Conservation (phyloP, 2,888 invertebrate species). For the Melieria crassipennis region DNA sequence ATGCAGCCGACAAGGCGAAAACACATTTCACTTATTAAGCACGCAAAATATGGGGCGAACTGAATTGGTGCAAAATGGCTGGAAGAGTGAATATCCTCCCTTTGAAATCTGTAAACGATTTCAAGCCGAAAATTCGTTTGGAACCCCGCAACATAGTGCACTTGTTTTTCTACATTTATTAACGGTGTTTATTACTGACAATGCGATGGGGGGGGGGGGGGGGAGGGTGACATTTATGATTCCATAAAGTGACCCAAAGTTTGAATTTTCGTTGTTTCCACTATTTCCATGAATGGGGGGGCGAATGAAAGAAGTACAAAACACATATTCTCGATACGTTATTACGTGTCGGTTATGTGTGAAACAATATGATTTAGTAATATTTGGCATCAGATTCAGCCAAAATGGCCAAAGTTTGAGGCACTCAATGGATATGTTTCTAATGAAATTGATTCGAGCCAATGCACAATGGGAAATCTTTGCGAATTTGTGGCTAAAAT, state of each 20-base stretch:
- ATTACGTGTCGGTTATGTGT: conserved; percentile 32
- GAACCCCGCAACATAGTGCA: conserved; percentile 43
- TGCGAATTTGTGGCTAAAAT: too few species aligned
- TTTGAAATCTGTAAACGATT: too few species aligned
- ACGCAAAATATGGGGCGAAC: conserved; percentile 16
- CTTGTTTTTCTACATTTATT: conserved; percentile 29
- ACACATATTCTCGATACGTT: conserved; percentile 17
- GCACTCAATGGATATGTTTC: too few species aligned
- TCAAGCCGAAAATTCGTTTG: background rate
- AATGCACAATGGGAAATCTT: too few species aligned
- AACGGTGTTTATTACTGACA: conserved; percentile 20
- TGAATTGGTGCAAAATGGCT: background rate
- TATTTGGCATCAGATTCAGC: too few species aligned
- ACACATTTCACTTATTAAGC: conserved; percentile 59
- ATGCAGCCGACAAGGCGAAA: conserved; percentile 51
- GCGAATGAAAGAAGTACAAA: background rate
- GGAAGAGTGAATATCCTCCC: too few species aligned
- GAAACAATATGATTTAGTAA: conserved; percentile 27
- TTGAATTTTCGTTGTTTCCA: background rate
- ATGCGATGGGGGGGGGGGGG: background rate
- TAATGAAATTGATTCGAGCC: too few species aligned
- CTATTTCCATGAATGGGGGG: background rate
- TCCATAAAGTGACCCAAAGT: conserved; percentile 47
- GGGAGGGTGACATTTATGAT: conserved; percentile 34
- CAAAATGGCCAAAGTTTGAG: too few species aligned